Evolutionary conservation across 92 coral and sea anemone genomes (phyloP).

Genomic region (Zoanthus solanderi): DNA sequence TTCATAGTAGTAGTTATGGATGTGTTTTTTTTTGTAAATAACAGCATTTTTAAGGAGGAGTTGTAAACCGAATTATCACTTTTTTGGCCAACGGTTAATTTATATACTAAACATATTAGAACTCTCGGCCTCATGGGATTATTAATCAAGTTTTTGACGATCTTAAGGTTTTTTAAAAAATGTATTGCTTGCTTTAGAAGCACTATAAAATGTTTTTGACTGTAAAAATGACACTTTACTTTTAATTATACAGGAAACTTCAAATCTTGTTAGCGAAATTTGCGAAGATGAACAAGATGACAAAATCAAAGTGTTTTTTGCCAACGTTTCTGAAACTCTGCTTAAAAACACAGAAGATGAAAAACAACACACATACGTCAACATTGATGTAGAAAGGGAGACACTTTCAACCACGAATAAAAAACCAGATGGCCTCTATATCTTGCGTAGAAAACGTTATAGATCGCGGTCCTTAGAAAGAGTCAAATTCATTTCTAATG

Average conservation of each 20-base stretch:
- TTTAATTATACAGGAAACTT: not conserved
- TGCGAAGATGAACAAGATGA: not conserved
- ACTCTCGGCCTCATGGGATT: no score
- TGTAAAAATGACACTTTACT: not conserved
- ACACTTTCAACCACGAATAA: not conserved
- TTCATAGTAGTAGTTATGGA: no score
- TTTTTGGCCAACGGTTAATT: no score
- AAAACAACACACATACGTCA: constrained; percentile 10
- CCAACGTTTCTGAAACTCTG: not conserved
- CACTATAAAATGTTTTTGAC: not conserved
- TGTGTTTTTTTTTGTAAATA: no score
- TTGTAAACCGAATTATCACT: no score
- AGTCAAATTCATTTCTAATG: not conserved
- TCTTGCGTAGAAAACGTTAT: not conserved
- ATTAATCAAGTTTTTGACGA: no score
- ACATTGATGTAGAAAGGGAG: not conserved
- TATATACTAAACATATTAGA: no score
- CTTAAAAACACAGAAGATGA: not conserved
- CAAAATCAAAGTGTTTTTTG: not conserved
- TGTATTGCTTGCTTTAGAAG: no score
- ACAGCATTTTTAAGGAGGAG: no score
- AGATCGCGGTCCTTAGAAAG: constrained; percentile 12
- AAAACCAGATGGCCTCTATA: not conserved
- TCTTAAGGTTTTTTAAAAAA: no score
- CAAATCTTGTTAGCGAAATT: not conserved